These are phyloP conservation scores for Rhipidura dahli DNA, from an alignment of 2,113 vertebrate genomes.

Conservation along the genomic window DNA sequence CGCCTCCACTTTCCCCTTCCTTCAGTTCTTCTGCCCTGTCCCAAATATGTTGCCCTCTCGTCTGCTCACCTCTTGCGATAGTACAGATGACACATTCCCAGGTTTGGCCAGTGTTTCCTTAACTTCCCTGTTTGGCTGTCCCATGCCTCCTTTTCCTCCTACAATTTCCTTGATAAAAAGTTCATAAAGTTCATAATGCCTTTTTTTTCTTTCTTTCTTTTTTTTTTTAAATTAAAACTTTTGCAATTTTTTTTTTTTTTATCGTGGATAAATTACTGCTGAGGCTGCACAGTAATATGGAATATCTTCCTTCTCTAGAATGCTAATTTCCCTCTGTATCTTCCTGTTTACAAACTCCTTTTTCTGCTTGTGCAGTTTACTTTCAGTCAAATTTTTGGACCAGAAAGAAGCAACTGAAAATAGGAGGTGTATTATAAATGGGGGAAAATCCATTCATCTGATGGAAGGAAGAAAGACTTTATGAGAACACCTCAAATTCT, in stretches of 20 bases:
- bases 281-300: not conserved
- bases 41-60: not conserved
- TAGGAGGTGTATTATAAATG: not conserved
- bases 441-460: not conserved
- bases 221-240: not conserved
- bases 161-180: not conserved
- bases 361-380: not conserved
- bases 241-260: not conserved
- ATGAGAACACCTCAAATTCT: not conserved
- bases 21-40: not conserved
- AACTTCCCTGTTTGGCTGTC: not conserved
- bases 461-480: not conserved
- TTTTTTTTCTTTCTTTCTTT: not conserved
- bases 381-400: not conserved
- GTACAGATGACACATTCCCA: fast-evolving
- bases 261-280: not conserved
- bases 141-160: not conserved
- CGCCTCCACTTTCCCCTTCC: not conserved
- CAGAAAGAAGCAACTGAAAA: not conserved
- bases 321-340: not conserved
- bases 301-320: not conserved
- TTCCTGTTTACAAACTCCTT: not conserved
- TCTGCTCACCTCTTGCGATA: fast-evolving
- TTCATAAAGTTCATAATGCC: not conserved
- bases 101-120: not conserved